Evolutionary conservation across 2,888 invertebrate species (phyloP).

Genomic region (Neoaliturus tenellus): DNA sequence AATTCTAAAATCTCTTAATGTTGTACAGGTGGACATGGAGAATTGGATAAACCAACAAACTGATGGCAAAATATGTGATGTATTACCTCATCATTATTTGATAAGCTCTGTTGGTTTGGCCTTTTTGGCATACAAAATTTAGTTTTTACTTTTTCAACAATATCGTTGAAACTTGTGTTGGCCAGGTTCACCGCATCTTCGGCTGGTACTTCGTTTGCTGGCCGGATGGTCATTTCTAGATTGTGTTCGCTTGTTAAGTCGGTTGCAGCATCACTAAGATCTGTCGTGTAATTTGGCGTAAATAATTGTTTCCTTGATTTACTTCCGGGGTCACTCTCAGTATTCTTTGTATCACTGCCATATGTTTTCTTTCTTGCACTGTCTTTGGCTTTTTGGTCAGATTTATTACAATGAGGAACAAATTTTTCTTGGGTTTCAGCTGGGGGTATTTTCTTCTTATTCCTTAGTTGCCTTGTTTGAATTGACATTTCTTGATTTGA

Average conservation of each 20-base stretch:
- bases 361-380: background rate
- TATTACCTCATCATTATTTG: background rate
- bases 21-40: too few relatives aligned
- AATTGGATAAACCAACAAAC: too few relatives aligned
- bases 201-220: background rate
- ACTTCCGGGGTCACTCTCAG: background rate
- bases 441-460: background rate
- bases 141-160: background rate
- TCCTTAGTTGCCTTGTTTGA: background rate
- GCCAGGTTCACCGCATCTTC: background rate
- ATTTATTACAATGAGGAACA: background rate
- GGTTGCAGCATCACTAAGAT: background rate
- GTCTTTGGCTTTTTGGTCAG: background rate
- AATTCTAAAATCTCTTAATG: too few relatives aligned
- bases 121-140: background rate
- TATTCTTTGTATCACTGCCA: background rate
- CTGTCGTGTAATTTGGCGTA: conserved; percentile 11
- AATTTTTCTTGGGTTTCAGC: background rate
- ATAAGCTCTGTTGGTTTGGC: background rate
- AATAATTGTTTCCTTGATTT: conserved; percentile 1
- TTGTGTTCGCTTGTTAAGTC: background rate
- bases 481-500: background rate
- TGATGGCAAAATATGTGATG: too few relatives aligned
- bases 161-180: background rate
- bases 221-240: background rate